phyloP scores from a whole-genome alignment of 1,140 invertebrate genomes.

The Callitettix versicolor region DNA sequence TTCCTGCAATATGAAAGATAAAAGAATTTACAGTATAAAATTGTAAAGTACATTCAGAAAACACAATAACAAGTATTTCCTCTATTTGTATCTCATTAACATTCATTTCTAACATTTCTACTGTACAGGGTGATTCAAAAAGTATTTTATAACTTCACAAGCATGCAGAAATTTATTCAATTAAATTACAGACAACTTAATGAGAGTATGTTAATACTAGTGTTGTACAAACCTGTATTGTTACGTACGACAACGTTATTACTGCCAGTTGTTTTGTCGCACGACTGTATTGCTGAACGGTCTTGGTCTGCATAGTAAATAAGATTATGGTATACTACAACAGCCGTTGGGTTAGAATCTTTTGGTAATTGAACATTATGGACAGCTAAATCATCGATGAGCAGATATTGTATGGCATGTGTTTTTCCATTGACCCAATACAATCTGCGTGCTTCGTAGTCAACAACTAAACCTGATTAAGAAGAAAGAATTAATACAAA shows the following conservation, averaged over 20 bases:
- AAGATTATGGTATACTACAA: conserved; percentile 43
- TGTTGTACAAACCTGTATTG: conserved; percentile 42
- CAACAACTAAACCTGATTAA: conserved; percentile 44
- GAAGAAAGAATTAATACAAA: no score
- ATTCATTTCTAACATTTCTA: background rate
- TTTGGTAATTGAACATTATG: conserved; percentile 33
- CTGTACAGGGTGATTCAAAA: no score
- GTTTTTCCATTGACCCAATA: conserved; percentile 58
- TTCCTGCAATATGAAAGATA: conserved; percentile 30
- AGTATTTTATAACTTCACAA: no score
- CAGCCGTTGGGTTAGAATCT: conserved; percentile 36
- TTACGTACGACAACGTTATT: conserved; percentile 37
- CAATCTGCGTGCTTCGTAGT: conserved; percentile 45
- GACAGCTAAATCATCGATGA: conserved; percentile 39
- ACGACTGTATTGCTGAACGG: conserved; percentile 43
- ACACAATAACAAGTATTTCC: background rate
- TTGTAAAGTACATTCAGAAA: background rate
- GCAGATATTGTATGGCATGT: conserved; percentile 52
- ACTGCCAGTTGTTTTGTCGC: conserved; percentile 38
- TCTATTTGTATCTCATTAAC: background rate
- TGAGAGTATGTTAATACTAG: no score
- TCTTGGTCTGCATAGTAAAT: conserved; percentile 50
- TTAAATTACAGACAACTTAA: background rate
- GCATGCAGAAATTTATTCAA: background rate
- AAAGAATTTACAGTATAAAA: background rate